Percentiles rank a stretch among this genome's conserved stretches.
Conservation (phyloP, 2,113 vertebrate species). For the Alces alces region DNA sequence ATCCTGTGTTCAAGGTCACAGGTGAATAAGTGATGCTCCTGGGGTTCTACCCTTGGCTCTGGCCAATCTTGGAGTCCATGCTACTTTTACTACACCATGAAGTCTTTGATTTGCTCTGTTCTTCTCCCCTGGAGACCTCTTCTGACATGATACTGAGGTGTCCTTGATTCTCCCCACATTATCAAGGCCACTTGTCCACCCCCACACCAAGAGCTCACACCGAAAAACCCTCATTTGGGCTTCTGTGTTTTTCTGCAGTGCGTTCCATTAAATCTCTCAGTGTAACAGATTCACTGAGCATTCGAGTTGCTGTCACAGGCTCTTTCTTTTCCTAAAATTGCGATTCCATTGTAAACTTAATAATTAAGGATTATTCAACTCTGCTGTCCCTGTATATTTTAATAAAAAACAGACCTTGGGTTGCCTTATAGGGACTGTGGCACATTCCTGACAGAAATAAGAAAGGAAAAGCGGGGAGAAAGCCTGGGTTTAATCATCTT, state of each 20-base stretch:
- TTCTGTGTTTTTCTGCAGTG: background rate
- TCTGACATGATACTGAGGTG: background rate
- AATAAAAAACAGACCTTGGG: conserved; percentile 11
- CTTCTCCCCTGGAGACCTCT: background rate
- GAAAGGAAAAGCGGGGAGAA: background rate
- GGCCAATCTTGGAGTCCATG: background rate
- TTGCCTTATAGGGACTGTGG: background rate
- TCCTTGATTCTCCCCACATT: background rate
- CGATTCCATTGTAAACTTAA: conserved; percentile 12
- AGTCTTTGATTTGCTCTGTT: background rate
- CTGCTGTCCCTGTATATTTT: conserved; percentile 8
- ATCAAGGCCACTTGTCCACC: background rate
- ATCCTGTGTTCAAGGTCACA: background rate
- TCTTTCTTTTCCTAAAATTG: conserved; percentile 29
- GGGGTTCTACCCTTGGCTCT: background rate
- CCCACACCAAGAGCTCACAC: background rate
- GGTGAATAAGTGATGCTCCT: background rate
- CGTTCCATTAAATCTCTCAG: background rate
- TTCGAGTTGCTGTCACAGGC: background rate
- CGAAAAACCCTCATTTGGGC: background rate
- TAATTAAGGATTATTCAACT: conserved; percentile 53
- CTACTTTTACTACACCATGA: no score
- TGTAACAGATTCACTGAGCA: background rate
- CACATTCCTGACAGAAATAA: conserved; percentile 25
- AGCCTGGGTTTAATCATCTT: conserved; percentile 34